Evolutionary conservation across 2,113 vertebrate species (phyloP), one percentile per base, ranked within the genome.

Genomic region (Macrotus californicus): DNA sequence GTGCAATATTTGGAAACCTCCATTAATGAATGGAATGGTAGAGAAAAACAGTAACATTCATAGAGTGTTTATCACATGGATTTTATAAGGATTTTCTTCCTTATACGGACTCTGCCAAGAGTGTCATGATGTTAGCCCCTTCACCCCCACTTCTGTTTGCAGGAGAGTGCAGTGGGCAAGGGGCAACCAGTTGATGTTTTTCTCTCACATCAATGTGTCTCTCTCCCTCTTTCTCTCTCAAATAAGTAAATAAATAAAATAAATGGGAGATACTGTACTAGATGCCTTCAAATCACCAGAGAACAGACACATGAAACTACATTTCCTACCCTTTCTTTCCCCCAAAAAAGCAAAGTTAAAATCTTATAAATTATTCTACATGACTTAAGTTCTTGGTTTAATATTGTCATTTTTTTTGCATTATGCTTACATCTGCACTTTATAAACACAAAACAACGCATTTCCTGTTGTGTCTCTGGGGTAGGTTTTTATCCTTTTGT

Each of bases 321-420:
- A 3, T 82, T 69, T 54, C 16, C 24, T 31, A 29, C 4, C 22
- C n/a, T 10, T 83, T 70, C 31, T 56, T 84, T 91, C 18, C 83
- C 29, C 36, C 43, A 69, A 95, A 48, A 83, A 95, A 83, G 18
- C 43, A 56, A 72, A 88, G 34, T 72, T 82, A 85, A 15, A 72
- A 39, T 52, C 21, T 73, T 69, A 81, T 66, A 77, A 95, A 43
- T 43, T 72, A 81, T 15, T 91, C 24, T 77, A 36, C n/a, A 77
- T 80, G 39, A 80, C 85, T 75, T 56, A 87, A 81, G 12, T 67
- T 83, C 70, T 95, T 77, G 31, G 52, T 34, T 97, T 95, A 61
- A 92, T 59, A 43, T 75, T 72, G n/a, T 66, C 22, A 43, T 91
- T 88, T 94, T n/a, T 48, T 84, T 34, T 46, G 50, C 50, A 26